Evolutionary conservation across 1,140 invertebrate species (phyloP).

Genomic region (fruit fly (Drosophila melanogaster)): Release_6_plus_ISO1_MT NC_004354.4:16420001-16420500

Average conservation of each 20-base stretch:
- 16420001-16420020: background rate
- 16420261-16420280: background rate
- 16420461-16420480: too few relatives aligned
- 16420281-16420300: background rate
- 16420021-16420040: background rate
- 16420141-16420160: background rate
- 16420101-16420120: slow-evolving; percentile 45
- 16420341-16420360: background rate
- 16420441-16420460: too few relatives aligned
- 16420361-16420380: background rate
- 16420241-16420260: background rate
- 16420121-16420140: slow-evolving; percentile 29
- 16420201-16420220: slow-evolving; percentile 7
- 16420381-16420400: too few relatives aligned
- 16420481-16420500: too few relatives aligned
- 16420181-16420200: background rate
- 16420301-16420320: background rate
- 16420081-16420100: slow-evolving; percentile 23
- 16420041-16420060: slow-evolving; percentile 44
- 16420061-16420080: slow-evolving; percentile 39
- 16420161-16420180: slow-evolving; percentile 23
- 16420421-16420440: too few relatives aligned
- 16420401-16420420: too few relatives aligned
- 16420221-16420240: background rate
- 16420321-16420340: background rate